Evolutionary conservation across 2,797 vertebrate genomes (phyloP).

Genomic region (Australoheros facetus): DNA sequence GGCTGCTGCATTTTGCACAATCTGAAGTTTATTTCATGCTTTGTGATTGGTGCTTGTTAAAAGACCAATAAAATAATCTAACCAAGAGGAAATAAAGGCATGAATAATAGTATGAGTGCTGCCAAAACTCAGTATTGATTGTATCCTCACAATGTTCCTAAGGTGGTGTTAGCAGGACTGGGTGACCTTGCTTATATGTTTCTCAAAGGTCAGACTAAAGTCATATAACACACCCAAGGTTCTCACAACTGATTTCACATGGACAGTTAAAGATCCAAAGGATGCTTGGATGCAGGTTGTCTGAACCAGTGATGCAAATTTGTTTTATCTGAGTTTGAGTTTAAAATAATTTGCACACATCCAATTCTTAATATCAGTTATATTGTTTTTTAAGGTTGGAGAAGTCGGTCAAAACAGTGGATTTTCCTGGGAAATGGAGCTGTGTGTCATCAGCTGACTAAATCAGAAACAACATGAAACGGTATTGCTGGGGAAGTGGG

Average conservation of each 20-base stretch:
- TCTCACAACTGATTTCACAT: background rate
- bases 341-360: no score
- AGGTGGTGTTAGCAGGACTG: background rate
- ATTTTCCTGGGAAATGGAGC: no score
- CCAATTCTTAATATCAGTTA: background rate
- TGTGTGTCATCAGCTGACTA: no score
- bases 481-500: no score
- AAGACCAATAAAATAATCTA: background rate
- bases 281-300: background rate
- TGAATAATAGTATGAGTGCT: background rate
- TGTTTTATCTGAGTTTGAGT: no score
- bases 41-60: background rate
- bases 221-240: background rate
- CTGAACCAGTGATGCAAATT: background rate
- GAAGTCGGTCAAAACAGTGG: no score
- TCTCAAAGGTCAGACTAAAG: background rate
- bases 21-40: background rate
- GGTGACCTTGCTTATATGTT: background rate
- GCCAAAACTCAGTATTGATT: background rate
- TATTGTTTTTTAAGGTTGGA: background rate
- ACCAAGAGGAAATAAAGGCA: background rate
- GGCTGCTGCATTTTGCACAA: background rate
- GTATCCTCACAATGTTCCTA: background rate
- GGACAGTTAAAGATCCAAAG: background rate
- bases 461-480: no score